Base-by-base conservation (phyloP, 2,888 invertebrate genomes). In the Periphyllus acericola region DNA sequence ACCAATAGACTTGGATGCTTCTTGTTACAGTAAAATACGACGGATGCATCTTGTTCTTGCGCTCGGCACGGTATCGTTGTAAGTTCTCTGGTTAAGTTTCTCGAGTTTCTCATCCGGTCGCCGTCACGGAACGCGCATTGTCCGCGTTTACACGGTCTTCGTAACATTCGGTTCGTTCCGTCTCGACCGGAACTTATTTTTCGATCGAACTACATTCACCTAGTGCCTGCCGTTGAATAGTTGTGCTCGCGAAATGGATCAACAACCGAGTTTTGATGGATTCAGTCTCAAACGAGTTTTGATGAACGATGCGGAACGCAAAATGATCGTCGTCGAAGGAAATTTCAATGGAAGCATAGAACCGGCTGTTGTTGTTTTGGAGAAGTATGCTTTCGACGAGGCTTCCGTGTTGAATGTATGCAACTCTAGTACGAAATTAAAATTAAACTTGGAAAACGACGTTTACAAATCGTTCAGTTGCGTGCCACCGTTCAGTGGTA, bases 391-490 rank as follows among this genome's bases (percentile, higher is more conserved):
- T 75, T 97, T 97, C 91, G 94, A 94, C 71, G 94, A 94, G 89
- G 93, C 94, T 78, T 93, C 93, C 90, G 92, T 95, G 88, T 92
- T 92, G 46, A 91, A 92, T 91, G 86, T 91, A 91, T 89, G 96
- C 90, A 93, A 93, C 60, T 92, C 92, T 19, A 93, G 94, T 1
- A 93, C 94, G 36, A 91, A 92, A 89, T 92, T 95, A 4, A 92
- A 93, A 60, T 94, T 94, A 89, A 93, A 94, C 89, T 96, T 96
- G 91, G 93, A 94, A 55, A 97, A 97, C 92, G 96, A 97, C 91
- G 95, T 97, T 91, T 97, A 97, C 91, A 95, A 95, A 25, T 95
- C 95, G 91, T 97, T 95, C 91, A 94, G 94, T 91, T 96, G 95
- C 92, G 87, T 87, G 9, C 87, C 87, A 8, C 74, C 36, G 9